A percentile compares a stretch with the other conserved stretches of the same genome.
Evolutionary conservation across 2,888 invertebrate genomes (phyloP).

Genomic region (Acanthopleura granulata): DNA sequence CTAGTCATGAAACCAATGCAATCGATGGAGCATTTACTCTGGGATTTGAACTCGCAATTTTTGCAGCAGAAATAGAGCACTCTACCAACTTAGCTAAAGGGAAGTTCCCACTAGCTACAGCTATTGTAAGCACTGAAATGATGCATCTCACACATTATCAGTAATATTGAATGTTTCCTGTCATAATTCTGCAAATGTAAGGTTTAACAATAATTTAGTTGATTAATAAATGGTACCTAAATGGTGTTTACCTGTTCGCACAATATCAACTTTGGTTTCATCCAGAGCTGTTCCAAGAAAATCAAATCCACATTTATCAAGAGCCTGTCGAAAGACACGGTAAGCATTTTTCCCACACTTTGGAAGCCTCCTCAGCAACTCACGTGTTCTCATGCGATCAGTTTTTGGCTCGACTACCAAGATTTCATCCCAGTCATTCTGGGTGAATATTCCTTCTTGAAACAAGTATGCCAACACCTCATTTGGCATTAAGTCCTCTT

Average conservation of each 20-base stretch:
- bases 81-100: too few relatives aligned
- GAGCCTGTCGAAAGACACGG: not conserved
- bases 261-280: constrained; percentile 6
- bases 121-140: too few relatives aligned
- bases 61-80: too few relatives aligned
- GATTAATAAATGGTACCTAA: not conserved
- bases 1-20: too few relatives aligned
- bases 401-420: not conserved
- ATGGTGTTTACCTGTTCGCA: not conserved
- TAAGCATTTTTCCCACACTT: not conserved
- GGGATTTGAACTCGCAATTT: too few relatives aligned
- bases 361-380: not conserved
- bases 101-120: too few relatives aligned
- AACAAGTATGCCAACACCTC: not conserved
- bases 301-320: not conserved
- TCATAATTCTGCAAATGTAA: too few relatives aligned
- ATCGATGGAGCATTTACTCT: too few relatives aligned
- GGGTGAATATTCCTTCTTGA: not conserved
- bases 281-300: not conserved
- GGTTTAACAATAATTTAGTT: too few relatives aligned
- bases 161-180: too few relatives aligned
- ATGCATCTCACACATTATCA: too few relatives aligned
- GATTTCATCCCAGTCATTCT: not conserved
- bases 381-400: not conserved
- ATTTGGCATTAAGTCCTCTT: not conserved